Base-by-base conservation (phyloP, 2,888 invertebrate genomes). In the Meta bourneti region DNA sequence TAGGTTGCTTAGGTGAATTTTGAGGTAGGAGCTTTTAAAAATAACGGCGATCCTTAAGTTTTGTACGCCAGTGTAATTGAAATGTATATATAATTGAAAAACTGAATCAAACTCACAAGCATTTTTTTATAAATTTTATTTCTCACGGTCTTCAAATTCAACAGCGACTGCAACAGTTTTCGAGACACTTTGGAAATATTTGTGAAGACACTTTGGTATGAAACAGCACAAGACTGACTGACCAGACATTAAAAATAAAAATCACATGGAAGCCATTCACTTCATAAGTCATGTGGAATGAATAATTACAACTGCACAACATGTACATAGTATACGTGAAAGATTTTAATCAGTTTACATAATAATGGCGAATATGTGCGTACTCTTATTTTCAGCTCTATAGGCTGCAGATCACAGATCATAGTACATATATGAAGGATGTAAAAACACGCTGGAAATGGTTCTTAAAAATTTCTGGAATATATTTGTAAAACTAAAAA, bases 161-260 rank as follows among this genome's bases (percentile, higher is more conserved):
- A 87, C 86, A 86, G 86, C 78, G 70, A 86, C 78, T 84, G 16
- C 48, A 86, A 86, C 87, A 87, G 79, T 52, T 20, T 80, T 86
- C 48, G 69, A 84, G 84, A 75, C 74, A 84, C 54, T 75, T 84
- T 54, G 19, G 74, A 52, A 82, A 51, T 19, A 71, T 54, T 54
- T 54, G 51, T 69, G 34, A 80, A 80, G 74, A 80, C 87, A 80
- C 79, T 87, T 87, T 87, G 79, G 87, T 87, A 79, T 72, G 72
- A 87, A 80, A 79, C 72, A 87, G 87, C 71, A 79, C 72, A 54
- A 79, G 52, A 80, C 48, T 87, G 80, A 87, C 52, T 87, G 87
- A 87, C 87, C 87, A 87, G 87, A 87, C 87, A 87, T 72, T 52
- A 34, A 72, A n/a, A 72, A 34, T 52, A 84, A 80, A 87, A 84